phyloP scores from a whole-genome alignment of 2,888 invertebrate genomes.

The Eilema depressum region DNA sequence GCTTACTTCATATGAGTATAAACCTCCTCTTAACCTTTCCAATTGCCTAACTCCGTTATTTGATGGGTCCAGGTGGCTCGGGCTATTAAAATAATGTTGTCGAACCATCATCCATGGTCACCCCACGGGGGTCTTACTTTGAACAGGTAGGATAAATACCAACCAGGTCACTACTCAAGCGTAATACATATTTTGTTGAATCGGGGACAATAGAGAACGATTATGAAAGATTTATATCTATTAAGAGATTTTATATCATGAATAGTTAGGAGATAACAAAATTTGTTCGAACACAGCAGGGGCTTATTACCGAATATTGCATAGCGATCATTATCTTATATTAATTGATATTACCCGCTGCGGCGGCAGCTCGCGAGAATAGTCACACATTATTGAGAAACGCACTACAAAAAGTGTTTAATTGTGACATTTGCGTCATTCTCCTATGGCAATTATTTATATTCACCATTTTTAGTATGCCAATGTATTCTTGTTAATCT shows the following conservation, averaged over 20 bases:
- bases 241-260: slow-evolving; percentile 47
- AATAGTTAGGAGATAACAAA: slow-evolving; percentile 45
- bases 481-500: slow-evolving; percentile 35
- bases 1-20: background rate
- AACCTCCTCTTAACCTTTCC: background rate
- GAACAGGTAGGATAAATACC: background rate
- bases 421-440: slow-evolving; percentile 55
- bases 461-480: slow-evolving; percentile 30
- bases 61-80: background rate
- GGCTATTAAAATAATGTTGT: background rate
- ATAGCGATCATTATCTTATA: slow-evolving; percentile 60
- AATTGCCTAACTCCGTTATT: background rate
- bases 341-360: slow-evolving; percentile 62
- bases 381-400: slow-evolving; percentile 55
- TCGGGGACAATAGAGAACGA: slow-evolving; percentile 40
- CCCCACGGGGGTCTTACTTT: background rate
- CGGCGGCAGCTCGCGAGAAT: slow-evolving; percentile 50
- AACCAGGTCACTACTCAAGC: background rate
- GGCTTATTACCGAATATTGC: slow-evolving; percentile 42
- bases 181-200: slow-evolving; percentile 25
- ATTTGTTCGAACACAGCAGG: slow-evolving; percentile 53
- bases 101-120: background rate
- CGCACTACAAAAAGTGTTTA: slow-evolving; percentile 55
- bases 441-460: slow-evolving; percentile 44
- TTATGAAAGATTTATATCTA: slow-evolving; percentile 53